A percentile compares a stretch with the other conserved stretches of the same genome.
Conservation (phyloP, 2,113 vertebrate species). For the Epinephelus cyanopodus region DNA sequence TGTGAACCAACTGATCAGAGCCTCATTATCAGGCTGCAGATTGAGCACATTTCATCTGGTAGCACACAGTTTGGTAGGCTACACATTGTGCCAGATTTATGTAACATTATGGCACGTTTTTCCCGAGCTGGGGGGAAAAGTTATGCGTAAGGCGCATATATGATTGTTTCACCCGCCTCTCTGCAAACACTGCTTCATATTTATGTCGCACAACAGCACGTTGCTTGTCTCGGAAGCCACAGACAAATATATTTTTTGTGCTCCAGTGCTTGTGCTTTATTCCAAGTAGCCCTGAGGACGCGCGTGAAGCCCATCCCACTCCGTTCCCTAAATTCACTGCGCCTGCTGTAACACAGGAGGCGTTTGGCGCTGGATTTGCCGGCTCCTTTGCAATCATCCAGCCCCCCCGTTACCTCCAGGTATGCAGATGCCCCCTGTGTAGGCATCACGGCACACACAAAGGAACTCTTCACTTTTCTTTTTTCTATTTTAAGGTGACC, state of each 20-base stretch:
- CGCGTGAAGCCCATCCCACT: constrained; percentile 75
- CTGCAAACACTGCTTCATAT: not conserved
- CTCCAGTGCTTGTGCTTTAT: constrained; percentile 32
- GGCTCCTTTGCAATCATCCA: constrained; percentile 40
- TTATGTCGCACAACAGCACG: not conserved
- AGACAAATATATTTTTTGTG: not conserved
- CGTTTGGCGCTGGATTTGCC: constrained; percentile 63
- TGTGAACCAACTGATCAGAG: not conserved
- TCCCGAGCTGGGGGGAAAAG: constrained; percentile 16
- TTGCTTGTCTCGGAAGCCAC: not conserved
- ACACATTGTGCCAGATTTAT: not conserved
- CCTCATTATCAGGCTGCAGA: not conserved
- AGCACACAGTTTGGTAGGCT: not conserved
- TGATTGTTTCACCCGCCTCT: not conserved
- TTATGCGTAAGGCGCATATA: constrained; percentile 3
- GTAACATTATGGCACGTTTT: not conserved
- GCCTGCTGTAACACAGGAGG: constrained; percentile 55
- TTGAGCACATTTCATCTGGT: not conserved
- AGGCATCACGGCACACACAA: constrained; percentile 74
- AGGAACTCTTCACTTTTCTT: constrained; percentile 59
- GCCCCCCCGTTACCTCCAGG: constrained; percentile 51
- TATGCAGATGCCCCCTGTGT: constrained; percentile 43
- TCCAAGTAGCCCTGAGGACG: constrained; percentile 43
- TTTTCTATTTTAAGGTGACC: constrained; percentile 45
- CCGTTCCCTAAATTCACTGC: constrained; percentile 55